Evolutionary conservation across 2,888 invertebrate genomes (phyloP).

Genomic region (Diarsia rubi): DNA sequence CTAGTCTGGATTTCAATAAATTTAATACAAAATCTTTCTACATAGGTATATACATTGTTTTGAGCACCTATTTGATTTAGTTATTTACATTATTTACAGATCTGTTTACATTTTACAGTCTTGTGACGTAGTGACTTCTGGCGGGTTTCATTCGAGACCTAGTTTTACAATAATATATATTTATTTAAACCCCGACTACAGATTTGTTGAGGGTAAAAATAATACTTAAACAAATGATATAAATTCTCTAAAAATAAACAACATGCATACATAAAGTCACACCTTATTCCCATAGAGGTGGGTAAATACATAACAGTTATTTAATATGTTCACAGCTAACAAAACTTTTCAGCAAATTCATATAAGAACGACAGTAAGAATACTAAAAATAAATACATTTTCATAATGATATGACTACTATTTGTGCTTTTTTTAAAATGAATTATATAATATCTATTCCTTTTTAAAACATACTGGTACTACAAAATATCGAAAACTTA

Average conservation of each 20-base stretch:
- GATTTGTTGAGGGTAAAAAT: slow-evolving; percentile 6
- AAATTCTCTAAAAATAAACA: slow-evolving; percentile 34
- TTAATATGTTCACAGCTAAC: slow-evolving; percentile 23
- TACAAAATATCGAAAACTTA: slow-evolving; percentile 12
- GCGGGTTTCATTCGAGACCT: slow-evolving; percentile 37
- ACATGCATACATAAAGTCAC: background rate
- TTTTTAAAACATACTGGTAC: slow-evolving; percentile 15
- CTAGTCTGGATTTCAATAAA: slow-evolving; percentile 30
- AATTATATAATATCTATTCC: slow-evolving; percentile 16
- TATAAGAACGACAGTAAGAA: slow-evolving; percentile 21
- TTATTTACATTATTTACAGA: slow-evolving; percentile 68
- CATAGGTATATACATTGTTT: slow-evolving; percentile 44
- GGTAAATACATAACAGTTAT: background rate
- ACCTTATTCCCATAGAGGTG: background rate
- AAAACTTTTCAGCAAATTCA: slow-evolving; percentile 6
- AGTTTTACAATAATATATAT: slow-evolving; percentile 14
- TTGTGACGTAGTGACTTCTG: slow-evolving; percentile 51
- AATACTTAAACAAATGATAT: slow-evolving; percentile 39
- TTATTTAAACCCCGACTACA: slow-evolving; percentile 18
- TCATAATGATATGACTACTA: slow-evolving; percentile 4
- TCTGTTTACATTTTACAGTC: slow-evolving; percentile 62
- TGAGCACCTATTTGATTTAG: slow-evolving; percentile 63
- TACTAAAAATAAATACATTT: slow-evolving; percentile 26
- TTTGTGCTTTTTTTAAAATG: slow-evolving; percentile 16
- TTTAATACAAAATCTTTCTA: slow-evolving; percentile 40